Evolutionary conservation across 2,113 vertebrate genomes (phyloP).

Genomic region (Cinclus cinclus): DNA sequence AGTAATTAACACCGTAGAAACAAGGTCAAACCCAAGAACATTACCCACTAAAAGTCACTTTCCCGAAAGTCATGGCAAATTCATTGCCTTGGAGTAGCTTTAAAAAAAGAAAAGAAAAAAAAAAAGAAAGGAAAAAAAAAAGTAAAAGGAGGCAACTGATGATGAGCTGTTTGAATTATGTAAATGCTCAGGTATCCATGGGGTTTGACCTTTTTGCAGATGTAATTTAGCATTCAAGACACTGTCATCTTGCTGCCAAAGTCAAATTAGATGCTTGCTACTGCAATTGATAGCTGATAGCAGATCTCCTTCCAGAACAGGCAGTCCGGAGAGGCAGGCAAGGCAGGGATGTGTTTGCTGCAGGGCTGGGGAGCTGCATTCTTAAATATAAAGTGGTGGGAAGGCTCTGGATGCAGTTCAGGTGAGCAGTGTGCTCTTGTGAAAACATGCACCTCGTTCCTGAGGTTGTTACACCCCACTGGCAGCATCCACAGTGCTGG

Average conservation of each 20-base stretch:
- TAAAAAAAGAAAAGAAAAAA: neutral
- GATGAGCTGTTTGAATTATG: slow-evolving; percentile 69
- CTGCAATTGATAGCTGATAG: slow-evolving; percentile 64
- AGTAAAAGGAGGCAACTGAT: neutral
- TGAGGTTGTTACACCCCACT: fast-evolving
- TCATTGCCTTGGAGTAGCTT: slow-evolving; percentile 40
- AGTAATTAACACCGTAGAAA: slow-evolving; percentile 53
- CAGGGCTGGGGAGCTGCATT: neutral
- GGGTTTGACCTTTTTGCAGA: slow-evolving; percentile 68
- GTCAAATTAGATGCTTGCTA: slow-evolving; percentile 65
- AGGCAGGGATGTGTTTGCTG: neutral
- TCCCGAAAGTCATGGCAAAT: slow-evolving; percentile 49
- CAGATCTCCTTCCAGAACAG: slow-evolving; percentile 39
- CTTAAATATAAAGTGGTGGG: neutral
- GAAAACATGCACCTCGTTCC: neutral
- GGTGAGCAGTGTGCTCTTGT: neutral
- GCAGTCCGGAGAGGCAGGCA: neutral
- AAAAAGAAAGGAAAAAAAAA: neutral
- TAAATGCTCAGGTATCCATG: slow-evolving; percentile 65
- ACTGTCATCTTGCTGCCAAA: slow-evolving; percentile 64
- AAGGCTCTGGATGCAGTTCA: neutral
- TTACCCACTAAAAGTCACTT: slow-evolving; percentile 58
- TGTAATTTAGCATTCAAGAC: slow-evolving; percentile 72
- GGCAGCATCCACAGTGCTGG: neutral
- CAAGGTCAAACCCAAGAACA: slow-evolving; percentile 54